Evolutionary conservation across 2,888 invertebrate species (phyloP), one percentile per base, ranked within the genome.

Genomic region (Diaprepes abbreviatus): DNA sequence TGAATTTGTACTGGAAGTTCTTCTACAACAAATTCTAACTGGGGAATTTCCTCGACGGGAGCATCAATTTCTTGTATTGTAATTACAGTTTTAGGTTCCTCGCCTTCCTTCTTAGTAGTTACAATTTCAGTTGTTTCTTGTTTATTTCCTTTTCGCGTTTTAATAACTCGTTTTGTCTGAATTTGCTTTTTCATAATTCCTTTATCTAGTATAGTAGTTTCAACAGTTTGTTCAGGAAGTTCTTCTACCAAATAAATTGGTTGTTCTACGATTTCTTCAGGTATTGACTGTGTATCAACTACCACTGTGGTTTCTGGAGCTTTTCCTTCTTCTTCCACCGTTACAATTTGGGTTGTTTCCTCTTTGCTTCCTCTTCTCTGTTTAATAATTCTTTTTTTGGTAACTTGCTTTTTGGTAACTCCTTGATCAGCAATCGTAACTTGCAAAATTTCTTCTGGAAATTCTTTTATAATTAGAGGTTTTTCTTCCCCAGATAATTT

Each of bases 91-190:
- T 24, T 69, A 77, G 43, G 14, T n/a, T 31, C 28, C 52, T 72
- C 70, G 12, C 69, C 74, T 57, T 19, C 77, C 63, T 72, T 59
- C 60, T 79, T 77, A 50, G 79, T 75, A 3, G 73, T 73, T n/a
- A 80, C 77, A 14, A 86, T 85, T 80, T 85, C 83, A 0, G 85
- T 80, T 76, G 52, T 79, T 74, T 86, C 85, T 48, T 84, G 79
- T 74, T 80, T 83, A 43, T 79, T 75, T 58, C 81, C 85, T 70
- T 74, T 83, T 1, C 81, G 82, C 73, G 84, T 85, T 64, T 81
- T 85, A 40, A 85, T 82, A 1, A 81, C 76, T 24, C 85, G 79
- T 55, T 81, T 85, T 52, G 82, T 84, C 6, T 81, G 78, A 36
- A 81, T 80, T 40, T 71, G 74, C 69, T 74, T 58, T 66, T 71